A percentile compares a stretch with the other conserved stretches of the same genome.
These are phyloP conservation scores for Leptosomus discolor DNA, from an alignment of 2,113 vertebrate genomes.

Conservation along the genomic window DNA sequence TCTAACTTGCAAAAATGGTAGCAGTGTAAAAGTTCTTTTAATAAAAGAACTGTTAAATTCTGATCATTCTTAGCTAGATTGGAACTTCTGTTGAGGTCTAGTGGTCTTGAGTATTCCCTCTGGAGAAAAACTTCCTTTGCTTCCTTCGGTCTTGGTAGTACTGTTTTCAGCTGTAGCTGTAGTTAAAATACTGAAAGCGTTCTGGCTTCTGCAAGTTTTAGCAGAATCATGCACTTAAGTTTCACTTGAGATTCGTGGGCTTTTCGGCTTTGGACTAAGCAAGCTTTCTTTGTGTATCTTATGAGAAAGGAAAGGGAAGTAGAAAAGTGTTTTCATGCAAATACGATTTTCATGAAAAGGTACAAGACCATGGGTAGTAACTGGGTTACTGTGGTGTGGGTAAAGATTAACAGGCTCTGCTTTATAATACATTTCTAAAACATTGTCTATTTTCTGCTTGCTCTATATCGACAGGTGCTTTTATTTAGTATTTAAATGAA, in stretches of 20 bases:
- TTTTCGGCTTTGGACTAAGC: neutral
- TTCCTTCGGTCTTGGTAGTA: neutral
- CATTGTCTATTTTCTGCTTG: neutral
- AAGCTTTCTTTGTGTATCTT: neutral
- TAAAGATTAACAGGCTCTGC: neutral
- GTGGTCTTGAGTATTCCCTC: neutral
- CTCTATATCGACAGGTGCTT: neutral
- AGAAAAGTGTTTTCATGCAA: neutral
- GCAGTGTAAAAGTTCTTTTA: neutral
- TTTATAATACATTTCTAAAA: neutral
- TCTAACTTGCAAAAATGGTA: neutral
- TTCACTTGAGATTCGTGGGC: neutral
- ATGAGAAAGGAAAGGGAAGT: neutral
- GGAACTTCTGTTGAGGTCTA: neutral
- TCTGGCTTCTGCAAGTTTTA: neutral
- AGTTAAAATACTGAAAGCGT: neutral
- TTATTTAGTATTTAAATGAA: neutral
- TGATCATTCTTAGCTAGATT: neutral
- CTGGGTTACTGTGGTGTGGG: fast-evolving
- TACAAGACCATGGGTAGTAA: neutral
- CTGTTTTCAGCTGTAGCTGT: neutral
- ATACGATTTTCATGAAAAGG: neutral
- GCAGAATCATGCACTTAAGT: neutral
- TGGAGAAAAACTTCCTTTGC: neutral
- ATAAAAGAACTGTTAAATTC: neutral